Evolutionary conservation across 2,797 vertebrate genomes (phyloP).

Genomic region (Enteromius thamalakanensis): DNA sequence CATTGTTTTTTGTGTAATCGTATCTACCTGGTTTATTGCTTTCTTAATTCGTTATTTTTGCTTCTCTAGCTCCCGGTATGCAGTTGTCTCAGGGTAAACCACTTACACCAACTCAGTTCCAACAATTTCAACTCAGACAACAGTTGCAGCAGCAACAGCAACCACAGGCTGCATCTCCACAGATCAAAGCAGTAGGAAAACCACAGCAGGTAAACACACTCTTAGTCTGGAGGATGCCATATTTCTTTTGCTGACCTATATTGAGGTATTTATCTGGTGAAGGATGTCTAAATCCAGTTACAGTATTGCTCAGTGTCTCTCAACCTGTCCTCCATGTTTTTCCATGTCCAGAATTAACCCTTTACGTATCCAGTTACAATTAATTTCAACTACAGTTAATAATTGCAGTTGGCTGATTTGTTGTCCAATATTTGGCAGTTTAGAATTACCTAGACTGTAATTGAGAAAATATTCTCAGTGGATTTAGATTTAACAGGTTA

Average conservation of each 20-base stretch:
- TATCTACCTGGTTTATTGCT: not conserved
- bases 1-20: not conserved
- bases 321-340: not conserved
- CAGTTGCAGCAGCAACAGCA: slow-evolving; percentile 80
- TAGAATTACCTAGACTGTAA: not conserved
- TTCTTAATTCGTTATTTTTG: not conserved
- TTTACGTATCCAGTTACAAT: not conserved
- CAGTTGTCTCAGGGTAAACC: slow-evolving; percentile 79
- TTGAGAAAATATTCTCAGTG: not conserved
- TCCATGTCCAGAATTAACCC: not conserved
- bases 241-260: not conserved
- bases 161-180: slow-evolving; percentile 79
- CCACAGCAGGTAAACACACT: slow-evolving; percentile 79
- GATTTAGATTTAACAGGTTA: not conserved
- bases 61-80: slow-evolving; percentile 75
- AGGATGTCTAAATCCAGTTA: not conserved
- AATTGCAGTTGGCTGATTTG: not conserved
- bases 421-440: not conserved
- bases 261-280: not conserved
- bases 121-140: slow-evolving; percentile 79
- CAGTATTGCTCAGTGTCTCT: not conserved
- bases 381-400: not conserved
- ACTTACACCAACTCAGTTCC: slow-evolving; percentile 81
- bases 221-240: not conserved
- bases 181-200: slow-evolving; percentile 86